Percentiles rank a stretch among this genome's conserved stretches.
phyloP scores from a whole-genome alignment of 2,797 vertebrate genomes.

The Phoxinus dragarum region DNA sequence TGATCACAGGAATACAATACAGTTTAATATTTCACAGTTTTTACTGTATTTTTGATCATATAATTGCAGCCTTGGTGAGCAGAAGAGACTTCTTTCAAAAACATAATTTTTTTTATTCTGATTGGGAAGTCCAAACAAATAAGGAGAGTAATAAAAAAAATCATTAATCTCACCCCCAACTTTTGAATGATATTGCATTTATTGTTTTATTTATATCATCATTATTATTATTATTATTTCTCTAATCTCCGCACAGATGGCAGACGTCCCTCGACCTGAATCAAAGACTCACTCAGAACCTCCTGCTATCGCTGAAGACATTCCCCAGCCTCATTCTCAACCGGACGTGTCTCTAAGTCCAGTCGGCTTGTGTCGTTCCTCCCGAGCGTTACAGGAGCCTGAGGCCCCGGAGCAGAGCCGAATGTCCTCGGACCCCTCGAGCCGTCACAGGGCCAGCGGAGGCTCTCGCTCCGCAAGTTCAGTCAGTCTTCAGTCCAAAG shows the following conservation, averaged over 20 bases:
- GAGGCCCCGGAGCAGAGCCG: neutral
- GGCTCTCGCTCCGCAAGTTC: slow-evolving; percentile 35
- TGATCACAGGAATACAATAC: neutral
- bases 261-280: neutral
- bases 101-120: neutral
- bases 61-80: neutral
- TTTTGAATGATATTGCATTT: neutral
- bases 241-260: slow-evolving; percentile 58
- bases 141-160: neutral
- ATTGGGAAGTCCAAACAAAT: neutral
- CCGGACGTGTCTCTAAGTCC: slow-evolving; percentile 49
- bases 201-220: neutral
- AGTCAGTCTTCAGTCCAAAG: slow-evolving; percentile 24
- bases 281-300: slow-evolving; percentile 33
- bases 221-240: neutral
- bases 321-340: slow-evolving; percentile 26
- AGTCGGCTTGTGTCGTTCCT: slow-evolving; percentile 32
- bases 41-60: neutral
- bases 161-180: neutral
- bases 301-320: slow-evolving; percentile 33
- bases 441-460: neutral
- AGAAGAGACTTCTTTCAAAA: neutral
- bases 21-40: neutral
- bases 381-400: slow-evolving; percentile 37
- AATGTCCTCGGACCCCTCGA: neutral